Evolutionary conservation across 2,113 vertebrate species (phyloP), one percentile per base, ranked within the genome.

Genomic region (Macaca nemestrina): DNA sequence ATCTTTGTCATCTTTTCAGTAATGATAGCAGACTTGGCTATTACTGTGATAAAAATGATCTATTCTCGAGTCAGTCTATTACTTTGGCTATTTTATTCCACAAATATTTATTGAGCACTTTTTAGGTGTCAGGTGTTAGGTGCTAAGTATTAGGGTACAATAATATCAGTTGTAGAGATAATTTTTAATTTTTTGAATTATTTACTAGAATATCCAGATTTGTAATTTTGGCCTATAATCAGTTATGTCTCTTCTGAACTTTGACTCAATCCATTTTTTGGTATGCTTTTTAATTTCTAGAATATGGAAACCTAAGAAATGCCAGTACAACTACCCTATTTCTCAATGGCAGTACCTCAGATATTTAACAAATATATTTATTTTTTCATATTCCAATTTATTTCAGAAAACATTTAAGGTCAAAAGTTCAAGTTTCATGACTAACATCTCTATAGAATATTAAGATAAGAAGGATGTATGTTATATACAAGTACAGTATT

Each of bases 61-160:
- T 59, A 75, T 70, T 57, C 86, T 96, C 79, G 85, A 67, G 61
- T 90, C 48, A 84, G 1, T 50, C 83, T 75, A 50, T 55, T 78
- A 61, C 55, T 97, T 87, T 87, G 48, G 9, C 30, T 87, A 61
- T 48, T 92, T 92, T 87, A 90, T 92, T 86, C 80, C 55, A 76
- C 8, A 90, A 27, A 90, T 84, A 80, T 75, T 50, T 73, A 52
- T 8, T 86, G 45, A 72, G 13, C 68, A 82, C 9, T 30, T 89
- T 92, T 92, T 92, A 82, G 90, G 27, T 93, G 79, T 25, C 48
- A 84, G 68, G 38, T 72, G 30, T 75, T 81, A 50, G 48, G 3
- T 93, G 43, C 32, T 92, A 93, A 85, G 5, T 68, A 30, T 67
- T 96, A 61, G 38, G 40, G 32, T 50, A 40, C 27, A 80, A 55